These are phyloP conservation scores for Aspiorhynchus laticeps DNA, from an alignment of 2,113 vertebrate species.

Conservation along the genomic window DNA sequence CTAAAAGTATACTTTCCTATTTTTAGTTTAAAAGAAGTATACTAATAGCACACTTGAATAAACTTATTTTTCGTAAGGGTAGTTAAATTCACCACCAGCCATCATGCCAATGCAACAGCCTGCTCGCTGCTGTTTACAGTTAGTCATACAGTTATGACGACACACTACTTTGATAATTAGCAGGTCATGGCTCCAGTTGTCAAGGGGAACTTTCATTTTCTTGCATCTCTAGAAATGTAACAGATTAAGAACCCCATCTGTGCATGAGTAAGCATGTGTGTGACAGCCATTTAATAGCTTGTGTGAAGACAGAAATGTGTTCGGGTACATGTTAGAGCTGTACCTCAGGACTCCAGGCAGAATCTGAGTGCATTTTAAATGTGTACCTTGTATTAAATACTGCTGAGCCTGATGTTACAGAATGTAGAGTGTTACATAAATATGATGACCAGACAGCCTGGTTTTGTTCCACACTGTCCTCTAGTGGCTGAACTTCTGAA, in stretches of 20 bases:
- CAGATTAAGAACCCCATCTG: not conserved
- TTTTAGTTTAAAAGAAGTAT: too few relatives aligned
- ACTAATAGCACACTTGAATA: too few relatives aligned
- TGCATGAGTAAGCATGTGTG: conserved; percentile 16
- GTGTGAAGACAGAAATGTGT: not conserved
- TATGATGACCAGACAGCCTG: not conserved
- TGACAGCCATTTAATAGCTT: not conserved
- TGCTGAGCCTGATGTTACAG: not conserved
- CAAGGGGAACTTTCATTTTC: conserved; percentile 16
- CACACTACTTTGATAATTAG: not conserved
- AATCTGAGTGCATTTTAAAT: not conserved
- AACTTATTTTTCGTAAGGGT: too few relatives aligned
- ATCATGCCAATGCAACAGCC: not conserved
- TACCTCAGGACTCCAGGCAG: not conserved
- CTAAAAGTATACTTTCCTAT: too few relatives aligned
- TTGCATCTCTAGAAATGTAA: conserved; percentile 12
- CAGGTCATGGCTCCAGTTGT: conserved; percentile 6
- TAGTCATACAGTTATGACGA: not conserved
- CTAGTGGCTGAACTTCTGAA: conserved; percentile 48
- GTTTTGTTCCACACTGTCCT: conserved; percentile 39
- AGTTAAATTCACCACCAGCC: not conserved
- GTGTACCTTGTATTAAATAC: not conserved
- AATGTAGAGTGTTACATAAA: not conserved
- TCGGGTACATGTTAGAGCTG: not conserved
- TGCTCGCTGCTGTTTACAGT: not conserved